A percentile compares a stretch with the other conserved stretches of the same genome.
Conservation (phyloP, 2,797 vertebrate species). For the Gallirallus australis region DNA sequence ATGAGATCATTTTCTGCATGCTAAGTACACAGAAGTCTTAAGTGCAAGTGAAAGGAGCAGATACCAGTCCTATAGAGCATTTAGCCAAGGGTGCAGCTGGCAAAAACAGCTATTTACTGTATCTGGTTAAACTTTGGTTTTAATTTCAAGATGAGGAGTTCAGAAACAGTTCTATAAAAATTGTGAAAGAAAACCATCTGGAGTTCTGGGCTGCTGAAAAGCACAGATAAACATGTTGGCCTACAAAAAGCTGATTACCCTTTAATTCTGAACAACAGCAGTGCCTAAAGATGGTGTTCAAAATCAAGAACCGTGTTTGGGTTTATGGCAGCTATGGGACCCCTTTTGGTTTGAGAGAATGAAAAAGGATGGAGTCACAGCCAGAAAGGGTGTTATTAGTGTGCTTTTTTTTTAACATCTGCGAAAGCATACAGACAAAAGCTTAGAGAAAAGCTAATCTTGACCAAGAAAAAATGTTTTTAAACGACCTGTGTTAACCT, state of each 20-base stretch:
- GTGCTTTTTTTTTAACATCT: not conserved
- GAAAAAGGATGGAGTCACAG: not conserved
- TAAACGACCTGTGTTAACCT: not conserved
- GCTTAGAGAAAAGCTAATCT: not conserved
- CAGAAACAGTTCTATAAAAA: slow-evolving; percentile 7
- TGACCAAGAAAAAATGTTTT: not conserved
- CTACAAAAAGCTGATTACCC: not conserved
- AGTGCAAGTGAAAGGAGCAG: slow-evolving; percentile 8
- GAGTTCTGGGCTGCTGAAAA: not conserved
- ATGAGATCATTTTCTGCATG: slow-evolving; percentile 38
- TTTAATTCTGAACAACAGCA: not conserved
- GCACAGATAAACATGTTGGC: not conserved
- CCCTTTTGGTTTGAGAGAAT: not conserved
- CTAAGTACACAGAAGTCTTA: not conserved
- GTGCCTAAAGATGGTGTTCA: not conserved
- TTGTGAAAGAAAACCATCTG: not conserved
- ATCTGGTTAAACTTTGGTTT: slow-evolving; percentile 11
- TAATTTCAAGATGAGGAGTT: slow-evolving; percentile 2
- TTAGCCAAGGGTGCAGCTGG: not conserved
- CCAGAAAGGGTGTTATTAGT: not conserved
- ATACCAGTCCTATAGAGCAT: not conserved
- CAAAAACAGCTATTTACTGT: not conserved
- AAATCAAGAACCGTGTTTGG: not conserved
- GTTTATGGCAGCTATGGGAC: not conserved
- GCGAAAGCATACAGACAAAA: not conserved